phyloP scores from a whole-genome alignment of 2,113 vertebrate species.

The Enhydra lutris region DNA sequence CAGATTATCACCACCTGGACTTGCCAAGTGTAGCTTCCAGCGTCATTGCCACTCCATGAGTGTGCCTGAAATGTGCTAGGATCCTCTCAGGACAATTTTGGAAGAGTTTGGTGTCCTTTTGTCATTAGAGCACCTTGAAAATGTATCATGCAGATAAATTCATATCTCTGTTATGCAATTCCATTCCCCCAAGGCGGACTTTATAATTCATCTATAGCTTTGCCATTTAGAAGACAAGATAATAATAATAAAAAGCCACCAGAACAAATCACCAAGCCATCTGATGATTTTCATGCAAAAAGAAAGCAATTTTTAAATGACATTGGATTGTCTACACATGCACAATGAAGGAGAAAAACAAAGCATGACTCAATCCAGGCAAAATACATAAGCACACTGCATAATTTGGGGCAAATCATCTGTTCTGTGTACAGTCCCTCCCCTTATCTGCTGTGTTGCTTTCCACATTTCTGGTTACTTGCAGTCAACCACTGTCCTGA shows the following conservation, averaged over 20 bases:
- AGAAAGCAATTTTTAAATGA: not conserved
- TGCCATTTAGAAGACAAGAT: not conserved
- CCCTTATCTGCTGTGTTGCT: not conserved
- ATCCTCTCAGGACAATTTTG: not conserved
- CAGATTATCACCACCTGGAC: not conserved
- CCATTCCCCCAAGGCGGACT: not conserved
- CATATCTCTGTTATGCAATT: not conserved
- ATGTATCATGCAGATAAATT: not conserved
- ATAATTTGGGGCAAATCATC: not conserved
- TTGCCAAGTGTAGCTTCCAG: not conserved
- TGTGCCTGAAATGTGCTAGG: not conserved
- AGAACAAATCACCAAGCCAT: not conserved
- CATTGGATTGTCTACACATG: not conserved
- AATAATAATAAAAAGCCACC: not conserved
- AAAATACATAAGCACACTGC: not conserved
- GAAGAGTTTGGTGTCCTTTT: not conserved
- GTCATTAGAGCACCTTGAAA: not conserved
- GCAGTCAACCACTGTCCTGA: not conserved
- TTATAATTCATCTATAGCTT: slow-evolving; percentile 29
- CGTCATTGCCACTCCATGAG: not conserved
- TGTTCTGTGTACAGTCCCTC: not conserved
- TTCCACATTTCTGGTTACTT: not conserved
- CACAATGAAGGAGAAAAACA: not conserved
- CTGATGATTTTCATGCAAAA: not conserved
- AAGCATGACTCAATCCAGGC: not conserved